A percentile compares a stretch with the other conserved stretches of the same genome.
phyloP scores from a whole-genome alignment of 1,140 invertebrate species.

The Aphelenchoides besseyi region DNA sequence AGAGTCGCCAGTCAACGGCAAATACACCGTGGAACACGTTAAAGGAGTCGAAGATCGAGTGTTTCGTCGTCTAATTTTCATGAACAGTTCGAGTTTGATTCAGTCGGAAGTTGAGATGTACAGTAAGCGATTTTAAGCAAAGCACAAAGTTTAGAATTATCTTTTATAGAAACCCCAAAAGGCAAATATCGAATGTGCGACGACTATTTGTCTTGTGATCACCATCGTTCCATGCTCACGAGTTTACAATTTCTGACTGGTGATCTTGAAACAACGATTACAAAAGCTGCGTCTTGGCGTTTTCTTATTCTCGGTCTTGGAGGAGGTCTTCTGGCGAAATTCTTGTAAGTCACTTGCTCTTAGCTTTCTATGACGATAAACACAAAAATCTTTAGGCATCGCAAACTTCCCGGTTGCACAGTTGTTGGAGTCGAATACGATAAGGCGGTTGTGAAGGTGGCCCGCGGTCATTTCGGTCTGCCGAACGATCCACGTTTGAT shows the following conservation, averaged over 20 bases:
- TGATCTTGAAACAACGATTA: slow-evolving; percentile 10
- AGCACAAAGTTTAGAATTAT: slow-evolving; percentile 19
- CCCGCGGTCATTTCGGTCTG: slow-evolving; percentile 47
- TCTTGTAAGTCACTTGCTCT: slow-evolving; percentile 29
- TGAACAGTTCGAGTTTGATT: slow-evolving; percentile 40
- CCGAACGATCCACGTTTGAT: slow-evolving; percentile 32
- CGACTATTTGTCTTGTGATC: slow-evolving; percentile 51
- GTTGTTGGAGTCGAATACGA: slow-evolving; percentile 51
- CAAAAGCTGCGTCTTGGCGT: neutral
- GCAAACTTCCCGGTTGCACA: slow-evolving; percentile 6
- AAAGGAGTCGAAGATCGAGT: slow-evolving; percentile 20
- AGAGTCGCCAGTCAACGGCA: slow-evolving; percentile 45
- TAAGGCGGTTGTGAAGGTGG: slow-evolving; percentile 42
- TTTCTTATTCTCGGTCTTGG: slow-evolving; percentile 52
- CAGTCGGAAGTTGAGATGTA: slow-evolving; percentile 54
- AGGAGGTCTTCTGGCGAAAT: slow-evolving; percentile 47
- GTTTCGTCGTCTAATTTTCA: slow-evolving; percentile 48
- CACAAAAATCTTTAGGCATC: slow-evolving; percentile 37
- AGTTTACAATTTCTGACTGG: slow-evolving; percentile 37
- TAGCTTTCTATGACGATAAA: slow-evolving; percentile 13
- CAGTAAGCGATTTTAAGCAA: slow-evolving; percentile 23
- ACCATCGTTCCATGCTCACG: slow-evolving; percentile 42
- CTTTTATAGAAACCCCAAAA: slow-evolving; percentile 32
- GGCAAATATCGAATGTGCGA: slow-evolving; percentile 27
- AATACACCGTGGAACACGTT: slow-evolving; percentile 56